Percentiles rank a stretch among this genome's conserved stretches.
Conservation (phyloP, 2,888 invertebrate species). For the Thysanoteuthis rhombus region DNA sequence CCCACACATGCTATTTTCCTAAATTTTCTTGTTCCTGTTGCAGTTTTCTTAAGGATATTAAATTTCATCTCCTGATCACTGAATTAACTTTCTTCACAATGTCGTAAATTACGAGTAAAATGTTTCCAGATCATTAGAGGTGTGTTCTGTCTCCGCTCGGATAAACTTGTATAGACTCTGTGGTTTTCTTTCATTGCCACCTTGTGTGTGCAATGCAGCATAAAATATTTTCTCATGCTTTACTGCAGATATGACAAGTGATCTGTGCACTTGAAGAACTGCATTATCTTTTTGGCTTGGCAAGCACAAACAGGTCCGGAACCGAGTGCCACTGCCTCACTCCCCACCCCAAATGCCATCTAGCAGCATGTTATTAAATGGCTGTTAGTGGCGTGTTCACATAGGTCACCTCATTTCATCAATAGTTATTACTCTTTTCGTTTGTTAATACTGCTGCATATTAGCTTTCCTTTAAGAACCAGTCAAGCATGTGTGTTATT, state of each 20-base stretch:
- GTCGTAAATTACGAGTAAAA: not conserved
- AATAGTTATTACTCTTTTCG: not conserved
- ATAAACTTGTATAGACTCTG: not conserved
- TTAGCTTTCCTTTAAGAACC: not conserved
- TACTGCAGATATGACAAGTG: not conserved
- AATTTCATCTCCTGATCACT: not conserved
- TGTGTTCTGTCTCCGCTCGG: not conserved
- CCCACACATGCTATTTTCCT: not conserved
- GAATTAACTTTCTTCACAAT: not conserved
- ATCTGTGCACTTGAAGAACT: not conserved
- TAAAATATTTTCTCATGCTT: not conserved
- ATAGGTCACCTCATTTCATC: not conserved
- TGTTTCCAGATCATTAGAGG: not conserved
- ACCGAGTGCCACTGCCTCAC: not conserved
- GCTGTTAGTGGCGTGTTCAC: not conserved
- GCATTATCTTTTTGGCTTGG: not conserved
- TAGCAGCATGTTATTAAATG: not conserved
- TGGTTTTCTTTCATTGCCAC: not conserved
- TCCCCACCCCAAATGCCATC: not conserved
- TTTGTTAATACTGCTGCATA: not conserved
- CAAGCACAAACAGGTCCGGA: not conserved
- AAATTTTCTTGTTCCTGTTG: not conserved
- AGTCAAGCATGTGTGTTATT: not conserved
- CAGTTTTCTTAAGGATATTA: not conserved
- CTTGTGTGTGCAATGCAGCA: not conserved